Conservation (phyloP, 2,797 vertebrate species). For the Corythornis leucogaster region DNA sequence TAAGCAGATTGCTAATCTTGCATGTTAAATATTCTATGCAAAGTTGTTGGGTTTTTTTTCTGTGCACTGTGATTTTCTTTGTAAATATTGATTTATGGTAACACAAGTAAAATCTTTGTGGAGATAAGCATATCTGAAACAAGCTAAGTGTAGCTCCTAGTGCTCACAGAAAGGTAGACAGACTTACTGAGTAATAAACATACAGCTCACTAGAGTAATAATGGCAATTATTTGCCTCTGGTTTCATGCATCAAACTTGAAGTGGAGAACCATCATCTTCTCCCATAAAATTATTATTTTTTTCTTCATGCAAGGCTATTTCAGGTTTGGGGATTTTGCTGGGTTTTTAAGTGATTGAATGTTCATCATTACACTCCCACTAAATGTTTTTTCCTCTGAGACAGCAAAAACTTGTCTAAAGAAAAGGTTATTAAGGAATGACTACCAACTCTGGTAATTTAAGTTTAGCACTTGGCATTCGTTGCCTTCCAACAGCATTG, state of each 20-base stretch:
- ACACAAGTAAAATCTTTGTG: background rate
- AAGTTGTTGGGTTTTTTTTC: background rate
- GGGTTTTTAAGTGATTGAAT: background rate
- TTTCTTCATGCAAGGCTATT: background rate
- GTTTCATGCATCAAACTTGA: slow-evolving; percentile 8
- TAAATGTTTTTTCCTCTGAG: background rate
- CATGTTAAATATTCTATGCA: background rate
- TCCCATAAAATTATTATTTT: background rate
- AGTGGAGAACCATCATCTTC: background rate
- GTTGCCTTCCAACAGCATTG: slow-evolving; percentile 47
- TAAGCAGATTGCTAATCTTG: background rate
- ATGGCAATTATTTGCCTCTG: background rate
- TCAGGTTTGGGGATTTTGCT: background rate
- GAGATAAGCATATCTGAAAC: background rate
- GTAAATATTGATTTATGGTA: background rate
- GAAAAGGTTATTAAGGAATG: background rate
- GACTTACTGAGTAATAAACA: background rate
- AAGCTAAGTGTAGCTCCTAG: background rate
- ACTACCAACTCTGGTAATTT: slow-evolving; percentile 13
- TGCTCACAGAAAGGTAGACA: background rate
- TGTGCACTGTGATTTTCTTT: background rate
- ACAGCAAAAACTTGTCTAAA: slow-evolving; percentile 4
- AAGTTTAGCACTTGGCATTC: slow-evolving; percentile 33
- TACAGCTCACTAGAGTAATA: background rate
- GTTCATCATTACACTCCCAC: background rate